These are phyloP conservation scores for Acrocephalus scirpaceus DNA, from an alignment of 2,797 vertebrate species.

Conservation along the genomic window DNA sequence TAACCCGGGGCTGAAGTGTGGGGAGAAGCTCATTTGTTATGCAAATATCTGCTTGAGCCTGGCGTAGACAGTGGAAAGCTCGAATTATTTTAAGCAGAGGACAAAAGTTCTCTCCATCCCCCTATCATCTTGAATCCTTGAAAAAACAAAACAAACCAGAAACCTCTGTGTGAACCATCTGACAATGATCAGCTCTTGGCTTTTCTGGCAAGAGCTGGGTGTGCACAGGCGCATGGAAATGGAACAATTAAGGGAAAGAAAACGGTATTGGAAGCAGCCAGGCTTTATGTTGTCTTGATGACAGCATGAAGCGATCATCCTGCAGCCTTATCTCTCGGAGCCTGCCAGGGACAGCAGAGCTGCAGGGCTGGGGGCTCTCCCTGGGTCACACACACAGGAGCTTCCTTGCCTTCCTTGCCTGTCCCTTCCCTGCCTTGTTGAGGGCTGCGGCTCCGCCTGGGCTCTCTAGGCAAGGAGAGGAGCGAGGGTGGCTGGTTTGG, in stretches of 20 bases:
- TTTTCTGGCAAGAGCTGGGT: slow-evolving; percentile 27
- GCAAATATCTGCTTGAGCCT: slow-evolving; percentile 41
- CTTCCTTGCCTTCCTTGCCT: neutral
- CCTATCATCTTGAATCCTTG: slow-evolving; percentile 25
- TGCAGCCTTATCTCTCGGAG: neutral
- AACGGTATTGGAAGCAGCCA: neutral
- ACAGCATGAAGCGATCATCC: neutral
- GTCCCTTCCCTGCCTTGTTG: neutral
- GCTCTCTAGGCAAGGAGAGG: neutral
- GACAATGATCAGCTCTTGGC: slow-evolving; percentile 45
- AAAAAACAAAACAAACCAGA: slow-evolving; percentile 52
- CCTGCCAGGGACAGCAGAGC: neutral
- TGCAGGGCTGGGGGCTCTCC: neutral
- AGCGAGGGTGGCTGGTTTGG: neutral
- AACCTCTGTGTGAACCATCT: slow-evolving; percentile 58
- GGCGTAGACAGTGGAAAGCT: slow-evolving; percentile 11
- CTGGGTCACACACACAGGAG: neutral
- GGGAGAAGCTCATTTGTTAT: slow-evolving; percentile 58
- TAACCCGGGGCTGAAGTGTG: neutral
- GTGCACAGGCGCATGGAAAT: neutral
- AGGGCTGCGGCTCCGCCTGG: neutral
- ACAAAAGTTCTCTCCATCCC: neutral
- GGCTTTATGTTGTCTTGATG: neutral
- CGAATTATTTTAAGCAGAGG: slow-evolving; percentile 56
- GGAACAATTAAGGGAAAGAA: slow-evolving; percentile 31